Percentiles rank a stretch among this genome's conserved stretches.
These are phyloP conservation scores for Siphonodentalium dalli DNA, from an alignment of 2,888 invertebrate genomes.

Conservation along the genomic window DNA sequence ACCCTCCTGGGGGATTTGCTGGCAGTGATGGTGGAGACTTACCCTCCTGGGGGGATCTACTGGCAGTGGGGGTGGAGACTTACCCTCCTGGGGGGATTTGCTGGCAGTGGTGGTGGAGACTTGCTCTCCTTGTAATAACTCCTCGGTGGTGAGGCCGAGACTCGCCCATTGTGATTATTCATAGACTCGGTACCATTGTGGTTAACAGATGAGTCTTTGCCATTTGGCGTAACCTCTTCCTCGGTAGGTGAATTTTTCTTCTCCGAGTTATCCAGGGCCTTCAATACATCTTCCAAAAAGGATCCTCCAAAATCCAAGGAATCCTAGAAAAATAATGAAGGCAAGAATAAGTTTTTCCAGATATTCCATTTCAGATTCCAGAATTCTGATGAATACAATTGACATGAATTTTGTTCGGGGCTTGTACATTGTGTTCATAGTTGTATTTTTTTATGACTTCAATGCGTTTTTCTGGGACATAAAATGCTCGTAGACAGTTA, in stretches of 20 bases:
- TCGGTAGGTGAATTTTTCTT: conserved; percentile 33
- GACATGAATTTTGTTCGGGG: no score
- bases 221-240: conserved; percentile 27
- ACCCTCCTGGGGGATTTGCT: conserved; percentile 11
- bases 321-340: conserved; percentile 34
- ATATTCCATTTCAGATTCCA: no score
- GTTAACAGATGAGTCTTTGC: conserved; percentile 20
- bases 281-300: conserved; percentile 87
- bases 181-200: conserved; percentile 18
- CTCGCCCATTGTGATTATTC: conserved; percentile 19
- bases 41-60: conserved; percentile 10
- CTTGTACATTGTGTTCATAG: no score
- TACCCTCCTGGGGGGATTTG: conserved; percentile 40
- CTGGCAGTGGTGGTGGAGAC: conserved; percentile 37
- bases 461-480: no score
- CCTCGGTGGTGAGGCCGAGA: conserved; percentile 28
- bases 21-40: conserved; percentile 1
- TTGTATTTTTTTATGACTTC: no score
- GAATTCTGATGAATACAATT: no score
- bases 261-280: conserved; percentile 67
- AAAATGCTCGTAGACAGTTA: no score
- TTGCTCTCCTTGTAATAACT: conserved; percentile 17
- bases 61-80: conserved; percentile 33
- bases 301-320: conserved; percentile 77
- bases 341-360: no score